phyloP scores from a whole-genome alignment of 2,797 vertebrate genomes.

The Rhabdomys pumilio region DNA sequence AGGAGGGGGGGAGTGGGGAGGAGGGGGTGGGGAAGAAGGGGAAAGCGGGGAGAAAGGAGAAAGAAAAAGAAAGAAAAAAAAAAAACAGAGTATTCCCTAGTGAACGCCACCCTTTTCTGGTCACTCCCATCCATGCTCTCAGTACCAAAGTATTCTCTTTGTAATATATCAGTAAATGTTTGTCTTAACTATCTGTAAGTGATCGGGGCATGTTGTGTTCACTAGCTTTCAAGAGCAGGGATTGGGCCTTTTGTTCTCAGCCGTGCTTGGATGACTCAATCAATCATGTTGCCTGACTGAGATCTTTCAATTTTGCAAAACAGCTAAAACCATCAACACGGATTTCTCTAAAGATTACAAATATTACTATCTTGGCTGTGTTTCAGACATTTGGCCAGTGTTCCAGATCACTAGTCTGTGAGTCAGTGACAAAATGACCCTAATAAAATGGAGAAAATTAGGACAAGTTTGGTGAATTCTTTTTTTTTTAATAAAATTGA shows the following conservation, averaged over 20 bases:
- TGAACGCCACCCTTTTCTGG: neutral
- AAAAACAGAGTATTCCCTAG: neutral
- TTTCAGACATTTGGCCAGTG: slow-evolving; percentile 20
- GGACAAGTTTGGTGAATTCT: neutral
- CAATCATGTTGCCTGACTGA: slow-evolving; percentile 43
- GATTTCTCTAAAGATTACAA: slow-evolving; percentile 57
- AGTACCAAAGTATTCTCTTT: slow-evolving; percentile 15
- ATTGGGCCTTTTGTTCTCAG: neutral
- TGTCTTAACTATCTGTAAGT: slow-evolving; percentile 12
- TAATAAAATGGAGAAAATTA: slow-evolving; percentile 37
- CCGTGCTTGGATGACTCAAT: neutral
- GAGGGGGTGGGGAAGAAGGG: too few species aligned
- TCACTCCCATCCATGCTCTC: neutral
- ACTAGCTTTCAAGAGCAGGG: slow-evolving; percentile 30
- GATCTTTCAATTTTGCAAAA: neutral
- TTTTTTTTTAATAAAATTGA: neutral
- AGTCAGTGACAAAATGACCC: slow-evolving; percentile 33
- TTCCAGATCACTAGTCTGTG: slow-evolving; percentile 39
- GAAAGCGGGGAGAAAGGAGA: too few species aligned
- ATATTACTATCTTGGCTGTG: neutral
- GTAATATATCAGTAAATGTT: slow-evolving; percentile 43
- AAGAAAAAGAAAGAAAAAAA: neutral
- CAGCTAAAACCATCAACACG: slow-evolving; percentile 7
- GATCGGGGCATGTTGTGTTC: neutral
- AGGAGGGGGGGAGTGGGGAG: too few species aligned